Base-by-base conservation (phyloP, 1,140 invertebrate species). In the Drosophila gunungcola region DNA sequence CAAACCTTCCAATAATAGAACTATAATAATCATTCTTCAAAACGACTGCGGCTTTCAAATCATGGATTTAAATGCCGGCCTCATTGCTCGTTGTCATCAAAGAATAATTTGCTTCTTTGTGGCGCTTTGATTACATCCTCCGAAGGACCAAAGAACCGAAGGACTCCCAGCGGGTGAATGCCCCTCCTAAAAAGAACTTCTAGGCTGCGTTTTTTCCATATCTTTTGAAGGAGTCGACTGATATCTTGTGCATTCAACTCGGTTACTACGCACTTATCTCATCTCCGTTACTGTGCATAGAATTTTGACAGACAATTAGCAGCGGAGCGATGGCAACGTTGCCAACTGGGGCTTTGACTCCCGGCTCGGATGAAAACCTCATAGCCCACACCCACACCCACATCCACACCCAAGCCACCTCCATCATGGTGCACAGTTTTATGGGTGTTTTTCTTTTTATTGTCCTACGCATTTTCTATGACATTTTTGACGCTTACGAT, bases 301-400 rank as follows among this genome's bases (percentile, higher is more conserved):
- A 82, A 88, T 86, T 86, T 83, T 88, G 79, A 77, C 83, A 82
- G 84, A 88, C 83, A 88, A 89, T 89, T 89, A 89, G 84, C 84
- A 89, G 84, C 39, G 43, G 51, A 70, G 73, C 65, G 73, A 53
- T 77, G 64, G 73, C 73, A 78, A 74, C 69, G 80, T 80, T 85
- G 73, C 81, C 76, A 82, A 73, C 61, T 78, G 32, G 36, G 61
- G 60, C 80, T 79, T 64, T 41, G 58, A 58, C 48, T 39, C 43
- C 58, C 32, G 32, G 16, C 6, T 63, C 3, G 13, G 7, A 6
- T 38, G 51, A n/a, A 11, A 56, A 13, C 7, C 10, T 9, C 43
- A 42, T 3, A 16, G 68, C 43, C 38, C n/a, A 9, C 11, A 39
- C n/a, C 42, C 3, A 21, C 41, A 43, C 3, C 12, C n/a, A 3